phyloP scores from a whole-genome alignment of 2,113 vertebrate species.

The Chelonoidis abingdonii region DNA sequence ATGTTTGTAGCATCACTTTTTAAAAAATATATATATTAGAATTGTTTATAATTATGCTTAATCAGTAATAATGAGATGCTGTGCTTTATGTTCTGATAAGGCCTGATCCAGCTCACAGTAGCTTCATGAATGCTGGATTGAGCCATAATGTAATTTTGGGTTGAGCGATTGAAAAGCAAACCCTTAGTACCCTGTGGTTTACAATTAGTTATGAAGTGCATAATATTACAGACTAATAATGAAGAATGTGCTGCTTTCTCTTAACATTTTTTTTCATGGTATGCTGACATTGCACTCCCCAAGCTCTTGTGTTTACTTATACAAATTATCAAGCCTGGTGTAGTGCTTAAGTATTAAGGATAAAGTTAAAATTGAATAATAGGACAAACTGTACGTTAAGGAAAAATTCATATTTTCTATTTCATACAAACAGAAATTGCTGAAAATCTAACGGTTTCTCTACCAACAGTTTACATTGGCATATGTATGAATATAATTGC shows the following conservation, averaged over 20 bases:
- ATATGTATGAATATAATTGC: neutral
- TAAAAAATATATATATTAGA: neutral
- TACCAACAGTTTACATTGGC: neutral
- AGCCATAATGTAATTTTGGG: neutral
- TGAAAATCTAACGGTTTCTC: neutral
- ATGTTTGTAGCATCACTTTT: neutral
- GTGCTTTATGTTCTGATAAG: slow-evolving; percentile 32
- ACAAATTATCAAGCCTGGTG: slow-evolving; percentile 47
- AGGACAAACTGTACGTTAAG: neutral
- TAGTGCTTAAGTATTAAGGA: neutral
- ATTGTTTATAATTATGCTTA: neutral
- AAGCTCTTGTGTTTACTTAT: slow-evolving; percentile 63
- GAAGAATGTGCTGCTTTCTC: slow-evolving; percentile 38
- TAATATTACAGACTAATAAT: slow-evolving; percentile 49
- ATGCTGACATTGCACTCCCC: slow-evolving; percentile 58
- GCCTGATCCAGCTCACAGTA: slow-evolving; percentile 6
- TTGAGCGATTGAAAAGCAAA: slow-evolving; percentile 41
- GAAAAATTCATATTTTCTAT: neutral
- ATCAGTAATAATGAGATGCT: slow-evolving; percentile 17
- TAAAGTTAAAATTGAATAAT: neutral
- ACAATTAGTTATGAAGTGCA: slow-evolving; percentile 48
- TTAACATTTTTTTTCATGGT: slow-evolving; percentile 43
- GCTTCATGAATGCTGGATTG: neutral
- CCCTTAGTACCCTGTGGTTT: slow-evolving; percentile 33
- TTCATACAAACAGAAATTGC: neutral